These are phyloP conservation scores for Pomatorhinus ruficollis DNA, from an alignment of 2,113 vertebrate species.

Conservation along the genomic window DNA sequence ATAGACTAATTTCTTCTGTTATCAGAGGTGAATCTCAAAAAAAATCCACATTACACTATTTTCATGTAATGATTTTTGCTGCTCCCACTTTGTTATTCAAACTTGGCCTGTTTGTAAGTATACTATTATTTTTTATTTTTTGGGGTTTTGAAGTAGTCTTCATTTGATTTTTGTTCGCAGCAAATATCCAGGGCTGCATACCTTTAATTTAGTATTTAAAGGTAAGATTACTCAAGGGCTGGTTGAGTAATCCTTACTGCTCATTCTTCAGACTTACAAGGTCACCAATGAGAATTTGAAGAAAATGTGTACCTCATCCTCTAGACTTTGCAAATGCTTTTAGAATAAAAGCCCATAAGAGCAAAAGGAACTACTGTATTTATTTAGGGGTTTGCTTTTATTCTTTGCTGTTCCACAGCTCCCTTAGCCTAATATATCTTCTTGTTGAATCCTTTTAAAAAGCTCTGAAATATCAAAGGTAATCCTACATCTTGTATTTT, in stretches of 20 bases:
- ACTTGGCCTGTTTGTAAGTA: neutral
- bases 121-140: neutral
- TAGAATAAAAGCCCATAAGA: neutral
- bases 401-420: neutral
- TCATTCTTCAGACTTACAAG: neutral
- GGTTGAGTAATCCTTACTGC: neutral
- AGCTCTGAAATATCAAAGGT: neutral
- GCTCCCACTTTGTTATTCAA: neutral
- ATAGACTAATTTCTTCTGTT: neutral
- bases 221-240: neutral
- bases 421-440: neutral
- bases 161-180: neutral
- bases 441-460: neutral
- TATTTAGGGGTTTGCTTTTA: neutral
- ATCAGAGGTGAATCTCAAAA: neutral
- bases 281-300: no score
- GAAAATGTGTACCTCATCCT: neutral
- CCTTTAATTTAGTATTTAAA: neutral
- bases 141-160: neutral
- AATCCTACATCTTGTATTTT: neutral
- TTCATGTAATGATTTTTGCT: neutral
- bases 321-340: neutral
- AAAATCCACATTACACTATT: neutral
- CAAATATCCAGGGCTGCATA: neutral
- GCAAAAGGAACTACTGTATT: neutral